Percentiles rank a stretch among this genome's conserved stretches.
Conservation (phyloP, 2,797 vertebrate species). For the Ficedula albicollis region DNA sequence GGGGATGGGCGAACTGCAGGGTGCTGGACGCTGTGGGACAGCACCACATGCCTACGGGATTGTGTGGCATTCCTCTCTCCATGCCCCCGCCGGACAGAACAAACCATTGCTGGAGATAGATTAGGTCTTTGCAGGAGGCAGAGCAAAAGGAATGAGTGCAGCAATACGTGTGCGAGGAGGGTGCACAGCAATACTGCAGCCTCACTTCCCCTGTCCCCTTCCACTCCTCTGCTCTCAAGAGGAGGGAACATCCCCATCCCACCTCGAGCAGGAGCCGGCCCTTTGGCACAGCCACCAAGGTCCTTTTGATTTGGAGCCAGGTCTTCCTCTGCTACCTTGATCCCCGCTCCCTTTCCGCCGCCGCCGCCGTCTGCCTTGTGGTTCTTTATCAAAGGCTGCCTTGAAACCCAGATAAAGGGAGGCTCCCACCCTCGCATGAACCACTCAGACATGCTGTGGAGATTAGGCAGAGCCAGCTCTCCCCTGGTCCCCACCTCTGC, state of each 20-base stretch:
- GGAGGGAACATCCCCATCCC: not conserved
- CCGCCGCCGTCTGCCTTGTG: not conserved
- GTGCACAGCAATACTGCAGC: not conserved
- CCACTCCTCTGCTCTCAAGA: not conserved
- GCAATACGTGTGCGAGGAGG: not conserved
- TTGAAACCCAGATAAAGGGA: not conserved
- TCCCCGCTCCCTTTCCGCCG: not conserved
- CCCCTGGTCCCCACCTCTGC: not conserved
- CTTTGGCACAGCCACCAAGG: accelerated
- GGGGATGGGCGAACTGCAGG: not conserved
- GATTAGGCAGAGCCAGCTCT: not conserved
- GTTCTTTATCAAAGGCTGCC: conserved; percentile 37
- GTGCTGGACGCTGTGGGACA: not conserved
- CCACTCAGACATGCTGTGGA: not conserved
- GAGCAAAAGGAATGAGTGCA: not conserved
- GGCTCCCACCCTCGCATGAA: not conserved
- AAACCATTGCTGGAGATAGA: not conserved
- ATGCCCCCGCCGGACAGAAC: not conserved
- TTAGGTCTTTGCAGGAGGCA: not conserved
- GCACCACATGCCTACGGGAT: accelerated
- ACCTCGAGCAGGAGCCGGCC: accelerated
- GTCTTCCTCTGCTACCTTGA: not conserved
- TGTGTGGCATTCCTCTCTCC: not conserved
- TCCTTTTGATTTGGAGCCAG: not conserved
- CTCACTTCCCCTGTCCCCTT: not conserved